Base-by-base conservation (phyloP, 2,888 invertebrate genomes). In the Dromius quadrimaculatus region DNA sequence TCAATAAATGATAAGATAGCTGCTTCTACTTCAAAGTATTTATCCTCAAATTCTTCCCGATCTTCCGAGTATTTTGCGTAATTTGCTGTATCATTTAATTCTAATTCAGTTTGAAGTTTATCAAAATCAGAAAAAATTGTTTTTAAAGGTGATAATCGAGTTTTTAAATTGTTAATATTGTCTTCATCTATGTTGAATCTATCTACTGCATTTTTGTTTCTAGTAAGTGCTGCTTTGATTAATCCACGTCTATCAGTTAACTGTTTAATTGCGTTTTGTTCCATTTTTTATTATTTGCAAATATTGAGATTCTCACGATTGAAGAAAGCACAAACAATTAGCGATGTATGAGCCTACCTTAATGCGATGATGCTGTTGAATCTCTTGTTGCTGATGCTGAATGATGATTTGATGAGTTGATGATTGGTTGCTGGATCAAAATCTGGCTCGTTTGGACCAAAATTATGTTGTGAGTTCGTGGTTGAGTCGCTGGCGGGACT, bases 131-230 rank as follows among this genome's bases (percentile, higher is more conserved):
- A 8, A 57, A 57, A 57, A 8, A 11, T 32, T 34, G 28, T 13
- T n/a, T 28, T 4, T 15, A 34, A 32, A 34, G 11, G 13, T 5
- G 34, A 13, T 0, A 32, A 57, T 13, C 57, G 57, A 5, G 28
- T 13, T 57, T 32, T 57, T 28, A 57, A 57, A 17, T 32, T n/a
- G 32, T 57, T 57, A 13, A 32, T 57, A 11, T 32, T 57, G 34
- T 32, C 57, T 1, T n/a, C 2, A 9, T 47, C n/a, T 20, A 15
- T 28, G 5, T 57, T 9, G 15, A 57, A 57, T 32, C 15, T 57
- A 17, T 57, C 57, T 5, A 57, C 57, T 9, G 57, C 57, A 2
- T 8, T 15, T 8, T 57, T 17, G 9, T 17, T 28, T 9, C 17
- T 11, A 2, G 28, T 28, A 6, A 54, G 15, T 5, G 28, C 54